Conservation (phyloP, 2,797 vertebrate species). For the Loris lydekkerianus region DNA sequence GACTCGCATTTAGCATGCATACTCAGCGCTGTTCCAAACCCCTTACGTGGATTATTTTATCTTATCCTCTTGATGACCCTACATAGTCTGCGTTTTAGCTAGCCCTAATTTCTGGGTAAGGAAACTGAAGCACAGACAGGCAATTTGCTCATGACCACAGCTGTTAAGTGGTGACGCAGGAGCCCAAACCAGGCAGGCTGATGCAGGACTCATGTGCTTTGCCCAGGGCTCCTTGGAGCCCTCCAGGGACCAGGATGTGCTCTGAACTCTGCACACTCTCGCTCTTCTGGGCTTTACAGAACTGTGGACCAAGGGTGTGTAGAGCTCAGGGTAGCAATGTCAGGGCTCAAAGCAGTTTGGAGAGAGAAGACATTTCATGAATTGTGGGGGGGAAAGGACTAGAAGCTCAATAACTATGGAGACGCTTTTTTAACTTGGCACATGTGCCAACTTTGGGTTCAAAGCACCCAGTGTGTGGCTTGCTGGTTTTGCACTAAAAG, state of each 20-base stretch:
- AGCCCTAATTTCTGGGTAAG: not conserved
- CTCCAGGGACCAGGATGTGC: not conserved
- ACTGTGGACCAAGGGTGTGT: no score
- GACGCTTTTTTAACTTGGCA: not conserved
- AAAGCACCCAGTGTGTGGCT: not conserved
- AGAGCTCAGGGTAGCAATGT: no score
- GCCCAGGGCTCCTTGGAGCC: no score
- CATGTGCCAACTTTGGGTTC: not conserved
- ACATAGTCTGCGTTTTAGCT: not conserved
- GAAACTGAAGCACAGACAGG: not conserved
- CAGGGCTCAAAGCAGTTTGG: not conserved
- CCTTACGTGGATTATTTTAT: not conserved
- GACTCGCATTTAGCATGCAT: fast-evolving
- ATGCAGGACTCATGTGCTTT: not conserved
- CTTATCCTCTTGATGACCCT: not conserved
- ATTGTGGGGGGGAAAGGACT: not conserved
- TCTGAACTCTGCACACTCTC: fast-evolving
- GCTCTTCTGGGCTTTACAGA: not conserved
- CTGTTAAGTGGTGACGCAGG: not conserved
- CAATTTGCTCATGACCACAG: not conserved
- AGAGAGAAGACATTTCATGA: not conserved
- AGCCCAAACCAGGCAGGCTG: not conserved
- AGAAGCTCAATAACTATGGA: not conserved
- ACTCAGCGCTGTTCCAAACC: not conserved
- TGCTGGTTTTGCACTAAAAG: not conserved